Evolutionary conservation across 2,888 invertebrate genomes (phyloP), one percentile per base, ranked within the genome.

Genomic region (Glaucopsyche alexis): DNA sequence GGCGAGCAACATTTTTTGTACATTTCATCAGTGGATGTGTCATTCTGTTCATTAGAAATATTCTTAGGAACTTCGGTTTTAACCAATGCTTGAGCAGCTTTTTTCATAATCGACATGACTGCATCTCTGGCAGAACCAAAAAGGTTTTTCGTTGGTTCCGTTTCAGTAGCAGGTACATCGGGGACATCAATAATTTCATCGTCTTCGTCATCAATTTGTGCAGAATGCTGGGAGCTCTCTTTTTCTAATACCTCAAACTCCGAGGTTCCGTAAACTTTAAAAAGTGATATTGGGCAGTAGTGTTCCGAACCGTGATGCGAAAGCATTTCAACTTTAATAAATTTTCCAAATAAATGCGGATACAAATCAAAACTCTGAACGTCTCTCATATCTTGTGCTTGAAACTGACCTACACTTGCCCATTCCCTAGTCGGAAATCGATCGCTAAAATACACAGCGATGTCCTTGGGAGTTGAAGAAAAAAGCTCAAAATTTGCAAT

Each of bases 401-500:
- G 94, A 85, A 98, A 98, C 79, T 96, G 96, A 0, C 98, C 99
- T 47, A 98, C 96, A 79, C 95, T 94, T 55, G 96, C 95, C 99
- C 99, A 99, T 69, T 99, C 99, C 74, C 98, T 94, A 0, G 97
- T 96, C 1, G 98, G 98, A 87, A 96, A 98, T 71, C 98, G 94
- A 87, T 98, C 98, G 82, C 97, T 97, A 73, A 97, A 96, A 79
- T 94, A 97, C 8, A 98, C 96, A 16, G 96, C 95, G 85, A 99
- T 97, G 77, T 98, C 97, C 87, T 97, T 97, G 14, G 99, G 99
- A 42, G 97, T 97, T 0, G 99, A 99, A 8, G 99, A 99, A 89
- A 99, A 99, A 75, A 99, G 92, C 89, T 99, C 99, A 85, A 98
- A 98, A 88, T 99, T 99, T 4, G 99, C 99, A 79, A 99, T 92